Evolutionary conservation across 2,888 invertebrate genomes (phyloP).

Genomic region (Drosophila pullipes): DNA sequence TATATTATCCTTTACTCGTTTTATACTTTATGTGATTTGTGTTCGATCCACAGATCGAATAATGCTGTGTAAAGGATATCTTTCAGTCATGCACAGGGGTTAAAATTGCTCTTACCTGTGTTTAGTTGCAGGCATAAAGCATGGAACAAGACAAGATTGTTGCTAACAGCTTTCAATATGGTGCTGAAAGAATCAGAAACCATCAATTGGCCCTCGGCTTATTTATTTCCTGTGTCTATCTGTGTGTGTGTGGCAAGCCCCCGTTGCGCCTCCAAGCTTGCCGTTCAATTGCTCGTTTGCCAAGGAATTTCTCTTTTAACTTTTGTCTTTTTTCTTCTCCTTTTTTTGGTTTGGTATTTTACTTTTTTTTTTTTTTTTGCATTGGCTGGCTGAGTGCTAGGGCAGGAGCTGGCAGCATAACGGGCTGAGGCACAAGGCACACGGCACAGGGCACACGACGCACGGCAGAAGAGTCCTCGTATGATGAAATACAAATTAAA

Average conservation of each 20-base stretch:
- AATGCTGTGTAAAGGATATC: not conserved
- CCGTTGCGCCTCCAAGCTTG: slow-evolving; percentile 21
- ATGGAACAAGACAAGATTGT: not conserved
- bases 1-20: not conserved
- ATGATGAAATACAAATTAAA: slow-evolving; percentile 80
- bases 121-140: not conserved
- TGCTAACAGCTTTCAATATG: slow-evolving; percentile 2
- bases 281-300: slow-evolving; percentile 64
- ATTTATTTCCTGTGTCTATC: slow-evolving; percentile 11
- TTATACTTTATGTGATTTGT: not conserved
- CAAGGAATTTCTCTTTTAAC: slow-evolving; percentile 55
- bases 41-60: not conserved
- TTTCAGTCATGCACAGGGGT: not conserved
- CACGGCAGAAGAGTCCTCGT: slow-evolving; percentile 47
- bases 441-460: not conserved
- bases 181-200: slow-evolving; percentile 16
- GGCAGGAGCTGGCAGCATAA: slow-evolving; percentile 30
- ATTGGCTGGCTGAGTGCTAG: slow-evolving; percentile 21
- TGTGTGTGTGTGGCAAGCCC: slow-evolving; percentile 25
- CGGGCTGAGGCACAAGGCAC: not conserved
- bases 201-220: slow-evolving; percentile 21
- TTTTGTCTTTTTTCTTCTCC: slow-evolving; percentile 39
- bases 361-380: slow-evolving; percentile 12
- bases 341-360: not conserved
- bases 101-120: not conserved